Evolutionary conservation across 1,140 invertebrate species (phyloP).

Genomic region (Himalopsyche phryganea): DNA sequence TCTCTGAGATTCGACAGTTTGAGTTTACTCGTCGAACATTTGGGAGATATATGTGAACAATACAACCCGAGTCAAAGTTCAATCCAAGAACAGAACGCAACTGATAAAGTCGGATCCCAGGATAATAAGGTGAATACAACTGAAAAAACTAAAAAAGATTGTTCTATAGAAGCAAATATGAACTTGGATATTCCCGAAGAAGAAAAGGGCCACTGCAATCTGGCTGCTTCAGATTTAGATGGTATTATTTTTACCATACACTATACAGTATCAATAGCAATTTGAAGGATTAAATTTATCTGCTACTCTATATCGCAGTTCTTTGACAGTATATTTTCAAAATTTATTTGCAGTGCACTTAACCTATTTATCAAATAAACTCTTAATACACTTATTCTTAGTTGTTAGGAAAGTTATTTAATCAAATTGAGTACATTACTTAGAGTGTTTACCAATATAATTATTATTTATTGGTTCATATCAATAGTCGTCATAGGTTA

Average conservation of each 20-base stretch:
- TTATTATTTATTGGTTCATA: too few relatives aligned
- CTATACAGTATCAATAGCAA: too few relatives aligned
- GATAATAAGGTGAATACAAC: conserved; percentile 6
- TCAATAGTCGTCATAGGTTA: too few relatives aligned
- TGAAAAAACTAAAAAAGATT: conserved; percentile 4
- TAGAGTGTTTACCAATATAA: too few relatives aligned
- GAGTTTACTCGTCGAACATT: conserved; percentile 42
- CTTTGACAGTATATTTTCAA: too few relatives aligned
- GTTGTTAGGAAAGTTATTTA: too few relatives aligned
- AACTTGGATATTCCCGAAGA: neutral
- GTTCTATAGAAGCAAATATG: conserved; percentile 1
- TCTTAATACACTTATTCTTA: too few relatives aligned
- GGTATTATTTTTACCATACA: neutral
- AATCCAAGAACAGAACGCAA: neutral
- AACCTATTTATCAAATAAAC: too few relatives aligned
- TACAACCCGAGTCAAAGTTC: neutral
- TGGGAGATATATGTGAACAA: conserved; percentile 39
- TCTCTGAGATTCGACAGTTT: conserved; percentile 46
- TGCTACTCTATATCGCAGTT: too few relatives aligned
- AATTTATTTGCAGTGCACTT: too few relatives aligned
- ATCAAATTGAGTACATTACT: too few relatives aligned
- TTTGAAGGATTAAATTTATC: too few relatives aligned
- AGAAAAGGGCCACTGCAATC: neutral
- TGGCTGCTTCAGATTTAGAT: conserved; percentile 5
- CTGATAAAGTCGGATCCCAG: neutral